Conservation (phyloP, 2,797 vertebrate species). For the Onychomys leucogaster region DNA sequence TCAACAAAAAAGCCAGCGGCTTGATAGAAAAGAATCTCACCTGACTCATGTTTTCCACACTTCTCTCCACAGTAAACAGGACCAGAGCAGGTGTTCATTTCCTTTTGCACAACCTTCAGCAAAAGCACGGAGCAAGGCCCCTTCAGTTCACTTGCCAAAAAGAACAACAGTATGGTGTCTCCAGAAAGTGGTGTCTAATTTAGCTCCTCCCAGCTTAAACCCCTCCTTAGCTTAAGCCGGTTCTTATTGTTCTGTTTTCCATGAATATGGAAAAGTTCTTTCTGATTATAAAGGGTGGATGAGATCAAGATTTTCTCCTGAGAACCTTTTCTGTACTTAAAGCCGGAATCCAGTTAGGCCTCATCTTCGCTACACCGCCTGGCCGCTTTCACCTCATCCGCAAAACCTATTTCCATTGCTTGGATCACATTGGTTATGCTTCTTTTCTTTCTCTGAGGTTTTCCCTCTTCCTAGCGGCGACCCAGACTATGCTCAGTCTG, state of each 20-base stretch:
- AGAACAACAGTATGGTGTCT: neutral
- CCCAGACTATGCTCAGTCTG: slow-evolving; percentile 58
- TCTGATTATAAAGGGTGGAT: slow-evolving; percentile 69
- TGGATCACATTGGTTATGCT: slow-evolving; percentile 75
- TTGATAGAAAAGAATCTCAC: slow-evolving; percentile 55
- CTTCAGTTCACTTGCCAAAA: slow-evolving; percentile 45
- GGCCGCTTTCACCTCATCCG: slow-evolving; percentile 66
- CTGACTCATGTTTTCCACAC: neutral
- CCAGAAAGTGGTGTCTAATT: slow-evolving; percentile 52
- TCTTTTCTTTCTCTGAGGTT: slow-evolving; percentile 64
- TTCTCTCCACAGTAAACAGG: neutral
- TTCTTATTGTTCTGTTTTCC: slow-evolving; percentile 64
- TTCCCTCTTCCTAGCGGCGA: slow-evolving; percentile 58
- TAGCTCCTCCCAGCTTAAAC: slow-evolving; percentile 57
- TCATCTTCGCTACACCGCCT: slow-evolving; percentile 62
- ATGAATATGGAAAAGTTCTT: slow-evolving; percentile 74
- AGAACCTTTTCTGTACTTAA: slow-evolving; percentile 71
- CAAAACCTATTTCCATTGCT: slow-evolving; percentile 72
- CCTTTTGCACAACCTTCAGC: slow-evolving; percentile 31
- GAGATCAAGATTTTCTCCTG: slow-evolving; percentile 76
- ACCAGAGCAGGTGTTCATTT: neutral
- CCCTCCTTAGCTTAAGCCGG: slow-evolving; percentile 49
- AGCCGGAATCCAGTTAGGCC: slow-evolving; percentile 67
- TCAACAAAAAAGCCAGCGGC: neutral
- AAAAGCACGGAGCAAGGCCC: slow-evolving; percentile 13